These are phyloP conservation scores for Cydia amplana DNA, from an alignment of 1,140 invertebrate species.

Conservation along the genomic window DNA sequence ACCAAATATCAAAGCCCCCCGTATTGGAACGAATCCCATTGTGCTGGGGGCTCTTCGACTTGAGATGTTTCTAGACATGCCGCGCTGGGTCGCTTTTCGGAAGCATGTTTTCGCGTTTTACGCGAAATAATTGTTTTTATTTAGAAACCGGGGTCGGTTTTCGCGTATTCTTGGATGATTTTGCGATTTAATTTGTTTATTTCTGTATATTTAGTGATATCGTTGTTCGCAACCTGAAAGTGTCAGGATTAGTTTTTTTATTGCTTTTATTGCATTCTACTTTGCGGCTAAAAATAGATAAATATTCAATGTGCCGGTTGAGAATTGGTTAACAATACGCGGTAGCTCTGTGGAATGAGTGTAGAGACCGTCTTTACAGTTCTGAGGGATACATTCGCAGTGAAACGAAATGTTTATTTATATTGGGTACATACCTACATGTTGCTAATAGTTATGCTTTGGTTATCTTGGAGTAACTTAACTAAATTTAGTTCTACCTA, in stretches of 20 bases:
- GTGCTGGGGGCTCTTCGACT: slow-evolving; percentile 37
- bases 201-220: not conserved
- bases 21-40: slow-evolving; percentile 41
- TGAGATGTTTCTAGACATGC: slow-evolving; percentile 47
- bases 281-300: slow-evolving; percentile 24
- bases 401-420: not conserved
- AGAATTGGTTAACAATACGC: slow-evolving; percentile 16
- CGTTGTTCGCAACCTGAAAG: slow-evolving; percentile 8
- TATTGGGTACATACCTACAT: not conserved
- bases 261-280: slow-evolving; percentile 27
- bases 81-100: slow-evolving; percentile 45
- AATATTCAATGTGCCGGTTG: not conserved
- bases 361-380: not conserved
- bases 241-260: slow-evolving; percentile 19
- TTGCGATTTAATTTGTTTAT: not conserved
- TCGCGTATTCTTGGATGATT: not conserved
- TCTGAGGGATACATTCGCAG: not conserved
- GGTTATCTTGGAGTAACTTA: not conserved
- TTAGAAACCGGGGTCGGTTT: not conserved
- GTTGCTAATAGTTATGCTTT: not conserved
- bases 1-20: slow-evolving; percentile 53
- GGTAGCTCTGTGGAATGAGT: not conserved
- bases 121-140: slow-evolving; percentile 33
- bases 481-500: not conserved
- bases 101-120: slow-evolving; percentile 43